Evolutionary conservation across 2,113 vertebrate species (phyloP).

Genomic region (Excalfactoria chinensis): DNA sequence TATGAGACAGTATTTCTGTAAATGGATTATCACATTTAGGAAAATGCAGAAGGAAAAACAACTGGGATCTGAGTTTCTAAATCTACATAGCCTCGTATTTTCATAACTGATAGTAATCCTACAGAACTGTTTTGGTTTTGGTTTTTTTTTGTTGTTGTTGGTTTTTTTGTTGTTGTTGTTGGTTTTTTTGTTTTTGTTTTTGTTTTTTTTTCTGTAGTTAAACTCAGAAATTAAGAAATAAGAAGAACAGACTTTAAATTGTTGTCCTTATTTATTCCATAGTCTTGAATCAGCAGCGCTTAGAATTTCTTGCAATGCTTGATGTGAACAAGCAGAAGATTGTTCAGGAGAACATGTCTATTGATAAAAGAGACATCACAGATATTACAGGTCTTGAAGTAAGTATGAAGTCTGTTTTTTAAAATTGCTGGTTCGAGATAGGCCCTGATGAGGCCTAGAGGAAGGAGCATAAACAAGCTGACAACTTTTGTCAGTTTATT

Average conservation of each 20-base stretch:
- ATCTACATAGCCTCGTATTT: not conserved
- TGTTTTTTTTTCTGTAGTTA: not conserved
- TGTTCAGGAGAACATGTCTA: slow-evolving; percentile 75
- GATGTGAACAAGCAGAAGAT: slow-evolving; percentile 82
- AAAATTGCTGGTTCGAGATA: not conserved
- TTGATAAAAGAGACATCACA: slow-evolving; percentile 55
- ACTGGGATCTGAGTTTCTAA: not conserved
- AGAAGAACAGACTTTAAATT: not conserved
- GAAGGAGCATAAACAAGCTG: not conserved
- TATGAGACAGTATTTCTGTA: not conserved
- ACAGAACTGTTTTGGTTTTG: not conserved
- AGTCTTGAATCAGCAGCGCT: slow-evolving; percentile 84
- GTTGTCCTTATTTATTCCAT: not conserved
- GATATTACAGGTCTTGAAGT: slow-evolving; percentile 87
- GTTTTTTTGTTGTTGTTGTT: too few relatives aligned
- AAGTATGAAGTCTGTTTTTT: slow-evolving; percentile 6
- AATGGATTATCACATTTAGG: not conserved
- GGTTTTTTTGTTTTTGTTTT: not conserved
- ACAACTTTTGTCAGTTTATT: not conserved
- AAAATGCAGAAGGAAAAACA: not conserved
- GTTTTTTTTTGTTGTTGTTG: too few relatives aligned
- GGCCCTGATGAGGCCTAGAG: not conserved
- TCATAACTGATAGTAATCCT: not conserved
- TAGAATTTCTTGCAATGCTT: slow-evolving; percentile 87
- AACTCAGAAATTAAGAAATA: not conserved